Base-by-base conservation (phyloP, 2,113 vertebrate species). In the Panurus biarmicus region DNA sequence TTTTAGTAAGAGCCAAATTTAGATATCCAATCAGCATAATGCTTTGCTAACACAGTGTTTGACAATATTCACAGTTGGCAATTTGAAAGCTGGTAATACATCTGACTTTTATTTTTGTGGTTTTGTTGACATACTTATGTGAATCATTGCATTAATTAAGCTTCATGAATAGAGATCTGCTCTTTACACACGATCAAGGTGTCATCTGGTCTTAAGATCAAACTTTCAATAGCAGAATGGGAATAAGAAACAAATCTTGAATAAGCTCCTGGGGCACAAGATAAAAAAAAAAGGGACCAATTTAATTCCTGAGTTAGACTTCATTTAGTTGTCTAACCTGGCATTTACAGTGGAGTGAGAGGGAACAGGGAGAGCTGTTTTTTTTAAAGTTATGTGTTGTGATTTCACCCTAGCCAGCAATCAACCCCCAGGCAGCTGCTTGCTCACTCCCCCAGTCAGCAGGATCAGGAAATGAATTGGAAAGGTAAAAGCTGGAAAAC, bases 1-100 rank as follows among this genome's bases (percentile, higher is more conserved):
- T 84, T 93, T 97, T 93, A 4, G 25, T 83, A 67, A 96, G 90
- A 78, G 95, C 61, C 69, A 96, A 66, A 42, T 89, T 77, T 14
- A 91, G 77, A 40, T 93, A 78, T 72, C 29, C 21, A 60, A 84
- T 83, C 53, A 85, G 86, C 42, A 73, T 88, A 36, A 90, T 81
- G 38, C 77, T 96, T 91, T 60, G 33, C 93, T 94, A 94, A 60
- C 38, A 86, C 28, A 53, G 5, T 29, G 11, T 36, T 64, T 76
- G 72, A 38, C 22, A 80, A 45, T 35, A 85, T 65, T 82, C 62
- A 81, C 33, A 71, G 33, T 61, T 48, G 74, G 36, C 11, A 56
- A 54, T 53, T 48, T 31, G 66, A 83, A 80, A 82, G 24, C 4
- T 20, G 35, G 24, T 7, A 76, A 79, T 71, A 56, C 1, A 35